Percentiles rank a stretch among this genome's conserved stretches.
Evolutionary conservation across 2,797 vertebrate genomes (phyloP).

Genomic region (Moxostoma hubbsi): DNA sequence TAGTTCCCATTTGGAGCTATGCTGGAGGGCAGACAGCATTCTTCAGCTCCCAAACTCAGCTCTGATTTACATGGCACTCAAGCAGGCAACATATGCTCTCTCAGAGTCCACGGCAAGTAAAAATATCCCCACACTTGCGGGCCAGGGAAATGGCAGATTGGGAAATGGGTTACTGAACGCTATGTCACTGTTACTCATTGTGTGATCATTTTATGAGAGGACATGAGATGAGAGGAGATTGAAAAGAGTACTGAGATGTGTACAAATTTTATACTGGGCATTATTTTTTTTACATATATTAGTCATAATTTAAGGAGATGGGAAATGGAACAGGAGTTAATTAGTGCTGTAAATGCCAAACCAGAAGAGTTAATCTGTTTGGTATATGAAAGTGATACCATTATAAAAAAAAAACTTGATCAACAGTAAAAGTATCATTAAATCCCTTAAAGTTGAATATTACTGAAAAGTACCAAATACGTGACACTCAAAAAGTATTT

Average conservation of each 20-base stretch:
- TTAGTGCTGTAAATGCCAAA: constrained; percentile 1
- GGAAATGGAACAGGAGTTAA: constrained; percentile 13
- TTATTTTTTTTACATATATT: not conserved
- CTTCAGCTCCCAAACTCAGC: constrained; percentile 63
- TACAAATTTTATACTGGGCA: not conserved
- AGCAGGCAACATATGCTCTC: constrained; percentile 80
- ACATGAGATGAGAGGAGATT: not conserved
- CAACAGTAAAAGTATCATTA: not conserved
- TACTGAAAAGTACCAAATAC: not conserved
- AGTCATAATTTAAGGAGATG: not conserved
- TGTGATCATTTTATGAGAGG: constrained; percentile 61
- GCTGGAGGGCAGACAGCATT: constrained; percentile 68
- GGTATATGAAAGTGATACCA: not conserved
- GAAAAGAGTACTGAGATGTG: not conserved
- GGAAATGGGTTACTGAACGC: constrained; percentile 81
- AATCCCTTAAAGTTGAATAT: not conserved
- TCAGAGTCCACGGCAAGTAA: constrained; percentile 76
- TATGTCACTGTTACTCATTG: constrained; percentile 60
- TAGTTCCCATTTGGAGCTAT: constrained; percentile 68
- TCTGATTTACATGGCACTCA: constrained; percentile 75
- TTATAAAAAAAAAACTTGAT: not conserved
- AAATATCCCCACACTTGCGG: constrained; percentile 76
- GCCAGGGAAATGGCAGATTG: constrained; percentile 82
- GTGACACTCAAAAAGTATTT: not conserved
- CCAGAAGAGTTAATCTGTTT: not conserved